Evolutionary conservation across 2,797 vertebrate species (phyloP).

Genomic region (Spinibarbus caldwelli): DNA sequence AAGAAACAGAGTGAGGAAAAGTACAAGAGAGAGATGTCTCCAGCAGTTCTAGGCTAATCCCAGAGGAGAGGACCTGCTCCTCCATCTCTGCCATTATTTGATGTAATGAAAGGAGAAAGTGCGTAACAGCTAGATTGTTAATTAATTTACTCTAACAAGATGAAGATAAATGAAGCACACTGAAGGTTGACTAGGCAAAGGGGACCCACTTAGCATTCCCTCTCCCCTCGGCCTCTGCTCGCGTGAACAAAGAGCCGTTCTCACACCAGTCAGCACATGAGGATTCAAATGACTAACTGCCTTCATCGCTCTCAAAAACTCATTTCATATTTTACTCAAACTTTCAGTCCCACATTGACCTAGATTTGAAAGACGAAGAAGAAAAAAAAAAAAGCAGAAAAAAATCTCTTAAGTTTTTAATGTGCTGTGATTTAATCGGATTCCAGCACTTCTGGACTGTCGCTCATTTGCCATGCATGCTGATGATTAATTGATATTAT

Average conservation of each 20-base stretch:
- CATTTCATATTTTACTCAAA: slow-evolving; percentile 28
- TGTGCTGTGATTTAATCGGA: slow-evolving; percentile 64
- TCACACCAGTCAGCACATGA: slow-evolving; percentile 62
- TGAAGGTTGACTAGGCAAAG: slow-evolving; percentile 89
- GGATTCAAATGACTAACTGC: slow-evolving; percentile 41
- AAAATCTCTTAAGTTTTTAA: slow-evolving; percentile 51
- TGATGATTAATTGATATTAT: slow-evolving; percentile 58
- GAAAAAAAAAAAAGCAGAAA: not conserved
- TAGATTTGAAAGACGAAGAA: slow-evolving; percentile 5
- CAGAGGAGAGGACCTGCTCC: slow-evolving; percentile 80
- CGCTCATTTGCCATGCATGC: slow-evolving; percentile 60
- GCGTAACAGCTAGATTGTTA: slow-evolving; percentile 97
- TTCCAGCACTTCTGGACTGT: slow-evolving; percentile 64
- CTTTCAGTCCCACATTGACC: slow-evolving; percentile 17
- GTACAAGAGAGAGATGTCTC: slow-evolving; percentile 70
- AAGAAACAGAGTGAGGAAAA: slow-evolving; percentile 47
- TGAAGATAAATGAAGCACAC: slow-evolving; percentile 99
- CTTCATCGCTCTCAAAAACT: slow-evolving; percentile 42
- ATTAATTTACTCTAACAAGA: slow-evolving; percentile 99
- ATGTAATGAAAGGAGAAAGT: slow-evolving; percentile 99
- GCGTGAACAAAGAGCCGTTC: slow-evolving; percentile 70
- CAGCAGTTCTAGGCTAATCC: slow-evolving; percentile 73
- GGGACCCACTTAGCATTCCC: slow-evolving; percentile 88
- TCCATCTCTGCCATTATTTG: slow-evolving; percentile 92
- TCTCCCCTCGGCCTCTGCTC: slow-evolving; percentile 70